Evolutionary conservation across 2,888 invertebrate species (phyloP).

Genomic region (Phalera bucephala): DNA sequence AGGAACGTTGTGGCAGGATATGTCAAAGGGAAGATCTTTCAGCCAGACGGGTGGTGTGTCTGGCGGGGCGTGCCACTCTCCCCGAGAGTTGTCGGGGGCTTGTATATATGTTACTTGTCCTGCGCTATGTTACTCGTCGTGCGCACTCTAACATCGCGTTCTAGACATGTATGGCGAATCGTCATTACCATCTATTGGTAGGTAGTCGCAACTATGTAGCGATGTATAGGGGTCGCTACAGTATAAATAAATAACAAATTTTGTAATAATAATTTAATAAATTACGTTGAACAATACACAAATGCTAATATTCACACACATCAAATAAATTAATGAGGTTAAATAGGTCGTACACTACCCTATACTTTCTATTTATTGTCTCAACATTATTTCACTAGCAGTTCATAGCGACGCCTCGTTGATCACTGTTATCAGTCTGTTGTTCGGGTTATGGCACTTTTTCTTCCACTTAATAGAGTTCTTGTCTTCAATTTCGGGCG

Average conservation of each 20-base stretch:
- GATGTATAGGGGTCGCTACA: too few species aligned
- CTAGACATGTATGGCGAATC: too few species aligned
- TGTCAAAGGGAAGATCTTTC: too few species aligned
- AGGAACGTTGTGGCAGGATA: too few species aligned
- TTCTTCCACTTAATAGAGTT: conserved; percentile 73
- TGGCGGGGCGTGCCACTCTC: too few species aligned
- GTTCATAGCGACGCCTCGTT: conserved; percentile 87
- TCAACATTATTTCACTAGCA: conserved; percentile 57
- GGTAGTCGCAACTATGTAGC: too few species aligned
- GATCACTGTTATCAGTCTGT: conserved; percentile 89
- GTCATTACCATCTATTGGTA: too few species aligned
- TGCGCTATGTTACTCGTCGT: too few species aligned
- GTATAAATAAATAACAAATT: conserved; percentile 5
- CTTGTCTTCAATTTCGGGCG: conserved; percentile 60
- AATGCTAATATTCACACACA: conserved; percentile 77
- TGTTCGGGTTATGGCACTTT: conserved; percentile 81
- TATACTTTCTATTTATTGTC: conserved; percentile 70
- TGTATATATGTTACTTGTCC: too few species aligned
- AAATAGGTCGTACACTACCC: conserved; percentile 72
- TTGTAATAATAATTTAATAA: conserved; percentile 75
- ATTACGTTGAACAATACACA: conserved; percentile 76
- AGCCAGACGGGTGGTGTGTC: too few species aligned
- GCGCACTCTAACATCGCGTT: too few species aligned
- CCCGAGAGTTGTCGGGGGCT: too few species aligned
- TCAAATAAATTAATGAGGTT: conserved; percentile 83